Evolutionary conservation across 2,888 invertebrate genomes (phyloP), one percentile per base, ranked within the genome.

Genomic region (Microplitis deprimator): DNA sequence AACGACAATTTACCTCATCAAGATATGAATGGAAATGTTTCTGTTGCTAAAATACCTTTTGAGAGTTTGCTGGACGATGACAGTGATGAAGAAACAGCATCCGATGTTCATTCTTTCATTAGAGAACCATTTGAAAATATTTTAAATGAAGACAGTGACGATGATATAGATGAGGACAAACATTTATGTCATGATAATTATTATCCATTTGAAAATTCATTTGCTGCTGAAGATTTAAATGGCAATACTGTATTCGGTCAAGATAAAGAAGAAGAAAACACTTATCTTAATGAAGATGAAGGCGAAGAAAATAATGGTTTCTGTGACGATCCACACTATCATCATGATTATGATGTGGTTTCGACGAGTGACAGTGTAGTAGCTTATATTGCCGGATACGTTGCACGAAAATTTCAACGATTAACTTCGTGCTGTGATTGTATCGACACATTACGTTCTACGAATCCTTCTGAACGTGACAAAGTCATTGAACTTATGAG

Each of bases 311-410:
- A 62, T 62, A 3, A 10, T 7, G 17, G 5, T 62, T 62, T 62
- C n/a, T n/a, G 62, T 62, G 62, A 62, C 13, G 59, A 69, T 59
- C 20, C 17, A 8, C 59, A 59, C 6, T 6, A 69, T 69, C 1
- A 69, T 10, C 79, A 77, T 61, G 78, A 78, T 71, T 81, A 81
- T 50, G 77, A 77, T 71, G 74, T 75, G 13, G 78, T 68, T 13
- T 68, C 6, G 10, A 78, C 80, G 6, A 79, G 75, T 61, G 76
- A 81, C 40, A 65, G 61, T 59, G 75, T 81, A 17, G 41, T 68
- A 65, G 75, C 78, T 16, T 81, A 78, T 60, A 73, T 81, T 61
- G 77, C 73, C 6, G 81, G 81, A 6, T 79, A 81, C 61, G 59
- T 81, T 29, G 81, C 75, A n/a, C 65, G 77, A 77, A 79, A 70